Conservation (phyloP, 2,888 invertebrate genomes). For the Cryptophagus acutangulus region DNA sequence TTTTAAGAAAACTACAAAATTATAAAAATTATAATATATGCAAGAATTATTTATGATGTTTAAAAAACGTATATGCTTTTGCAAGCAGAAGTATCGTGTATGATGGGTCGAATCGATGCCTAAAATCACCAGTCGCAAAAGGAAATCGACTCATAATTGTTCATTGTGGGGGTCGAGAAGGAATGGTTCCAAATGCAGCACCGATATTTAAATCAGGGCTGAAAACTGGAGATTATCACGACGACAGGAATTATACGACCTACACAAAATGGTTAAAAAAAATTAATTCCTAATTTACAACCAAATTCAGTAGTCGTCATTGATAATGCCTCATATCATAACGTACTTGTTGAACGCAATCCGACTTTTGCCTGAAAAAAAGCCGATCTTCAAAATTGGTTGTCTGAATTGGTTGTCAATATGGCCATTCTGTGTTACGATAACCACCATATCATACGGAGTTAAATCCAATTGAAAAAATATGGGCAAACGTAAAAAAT, state of each 20-base stretch:
- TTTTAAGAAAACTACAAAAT: too few relatives aligned
- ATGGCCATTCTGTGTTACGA: constrained; percentile 24
- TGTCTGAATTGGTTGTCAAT: too few relatives aligned
- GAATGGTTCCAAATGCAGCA: background rate
- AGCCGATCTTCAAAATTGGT: constrained; percentile 18
- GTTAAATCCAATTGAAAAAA: constrained; percentile 30
- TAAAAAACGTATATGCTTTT: too few relatives aligned
- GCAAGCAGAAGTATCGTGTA: too few relatives aligned
- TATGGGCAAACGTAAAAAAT: constrained; percentile 29
- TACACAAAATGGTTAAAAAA: constrained; percentile 16
- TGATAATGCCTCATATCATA: constrained; percentile 22
- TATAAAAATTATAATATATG: too few relatives aligned
- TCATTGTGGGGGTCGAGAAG: background rate
- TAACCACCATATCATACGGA: constrained; percentile 30
- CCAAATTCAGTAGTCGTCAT: constrained; percentile 15
- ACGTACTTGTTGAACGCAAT: constrained; percentile 12
- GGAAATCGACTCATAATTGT: background rate
- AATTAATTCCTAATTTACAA: constrained; percentile 15
- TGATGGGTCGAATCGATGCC: background rate
- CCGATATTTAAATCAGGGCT: constrained; percentile 2
- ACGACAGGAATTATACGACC: constrained; percentile 16
- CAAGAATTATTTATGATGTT: too few relatives aligned
- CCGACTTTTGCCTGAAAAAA: constrained; percentile 12
- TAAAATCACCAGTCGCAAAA: background rate
- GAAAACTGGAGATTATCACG: constrained; percentile 16